Conservation (phyloP, 2,797 vertebrate species). For the Esox lucius region DNA sequence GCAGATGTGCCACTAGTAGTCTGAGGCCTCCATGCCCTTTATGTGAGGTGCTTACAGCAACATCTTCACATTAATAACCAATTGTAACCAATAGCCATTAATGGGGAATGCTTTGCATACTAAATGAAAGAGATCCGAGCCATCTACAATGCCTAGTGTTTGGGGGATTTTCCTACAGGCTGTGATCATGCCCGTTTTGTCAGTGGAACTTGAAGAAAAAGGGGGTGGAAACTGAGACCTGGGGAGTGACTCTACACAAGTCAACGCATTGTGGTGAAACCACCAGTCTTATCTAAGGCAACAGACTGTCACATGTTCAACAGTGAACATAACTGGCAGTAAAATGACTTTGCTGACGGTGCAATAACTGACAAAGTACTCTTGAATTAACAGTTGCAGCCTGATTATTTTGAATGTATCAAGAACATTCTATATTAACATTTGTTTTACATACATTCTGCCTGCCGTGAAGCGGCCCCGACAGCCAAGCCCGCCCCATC, state of each 20-base stretch:
- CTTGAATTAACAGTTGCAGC: background rate
- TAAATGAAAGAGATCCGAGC: constrained; percentile 51
- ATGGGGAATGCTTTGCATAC: constrained; percentile 62
- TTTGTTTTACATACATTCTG: too few species aligned
- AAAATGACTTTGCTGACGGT: background rate
- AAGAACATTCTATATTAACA: too few species aligned
- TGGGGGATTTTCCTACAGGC: constrained; percentile 58
- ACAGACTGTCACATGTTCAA: constrained; percentile 20
- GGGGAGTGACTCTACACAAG: constrained; percentile 36
- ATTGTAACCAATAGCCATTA: constrained; percentile 37
- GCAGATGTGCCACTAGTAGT: background rate
- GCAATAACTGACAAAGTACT: background rate
- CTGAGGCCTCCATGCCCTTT: background rate
- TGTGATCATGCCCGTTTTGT: constrained; percentile 57
- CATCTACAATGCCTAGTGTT: constrained; percentile 47
- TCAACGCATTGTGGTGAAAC: constrained; percentile 48
- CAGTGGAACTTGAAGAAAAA: constrained; percentile 39
- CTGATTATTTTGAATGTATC: background rate
- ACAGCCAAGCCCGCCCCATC: too few species aligned
- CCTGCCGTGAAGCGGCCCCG: too few species aligned
- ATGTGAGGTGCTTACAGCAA: constrained; percentile 32
- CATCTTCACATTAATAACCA: background rate
- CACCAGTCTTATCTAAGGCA: constrained; percentile 49
- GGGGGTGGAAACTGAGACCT: constrained; percentile 43
- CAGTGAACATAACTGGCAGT: background rate